Evolutionary conservation across 2,888 invertebrate species (phyloP).

Genomic region (Andrena flavipes): DNA sequence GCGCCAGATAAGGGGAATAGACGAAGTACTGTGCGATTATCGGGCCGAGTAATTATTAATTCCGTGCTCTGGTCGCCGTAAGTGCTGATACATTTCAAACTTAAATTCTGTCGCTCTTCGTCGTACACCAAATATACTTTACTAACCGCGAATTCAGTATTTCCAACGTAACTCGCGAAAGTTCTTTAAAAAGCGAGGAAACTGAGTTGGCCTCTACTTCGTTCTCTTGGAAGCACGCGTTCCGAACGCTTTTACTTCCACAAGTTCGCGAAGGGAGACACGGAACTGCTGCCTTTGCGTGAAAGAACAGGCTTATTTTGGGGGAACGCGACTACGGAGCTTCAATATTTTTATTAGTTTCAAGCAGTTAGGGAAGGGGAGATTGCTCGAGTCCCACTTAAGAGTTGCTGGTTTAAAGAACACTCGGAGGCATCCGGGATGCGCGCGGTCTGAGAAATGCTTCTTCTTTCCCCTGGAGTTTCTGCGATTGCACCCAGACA

Average conservation of each 20-base stretch:
- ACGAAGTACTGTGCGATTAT: constrained; percentile 32
- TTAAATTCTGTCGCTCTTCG: background rate
- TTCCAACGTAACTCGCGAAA: background rate
- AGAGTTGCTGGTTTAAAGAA: constrained; percentile 35
- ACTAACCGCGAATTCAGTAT: background rate
- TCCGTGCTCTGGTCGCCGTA: background rate
- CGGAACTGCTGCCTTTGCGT: background rate
- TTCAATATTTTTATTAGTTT: constrained; percentile 6
- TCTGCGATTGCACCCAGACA: constrained; percentile 35
- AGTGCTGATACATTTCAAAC: background rate
- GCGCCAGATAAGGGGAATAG: constrained; percentile 40
- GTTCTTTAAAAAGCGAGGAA: background rate
- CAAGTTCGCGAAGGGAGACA: background rate
- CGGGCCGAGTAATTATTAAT: constrained; percentile 33
- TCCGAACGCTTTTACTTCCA: background rate
- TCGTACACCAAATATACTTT: background rate
- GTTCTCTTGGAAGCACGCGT: background rate
- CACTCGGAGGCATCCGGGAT: constrained; percentile 40
- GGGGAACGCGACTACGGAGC: background rate
- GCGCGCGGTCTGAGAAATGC: constrained; percentile 34
- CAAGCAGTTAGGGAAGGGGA: background rate
- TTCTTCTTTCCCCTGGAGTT: constrained; percentile 19
- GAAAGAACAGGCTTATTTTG: constrained; percentile 7
- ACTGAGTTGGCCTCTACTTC: background rate
- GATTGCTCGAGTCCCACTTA: constrained; percentile 46